phyloP scores from a whole-genome alignment of 2,888 invertebrate genomes.

The Exephanes ischioxanthus region DNA sequence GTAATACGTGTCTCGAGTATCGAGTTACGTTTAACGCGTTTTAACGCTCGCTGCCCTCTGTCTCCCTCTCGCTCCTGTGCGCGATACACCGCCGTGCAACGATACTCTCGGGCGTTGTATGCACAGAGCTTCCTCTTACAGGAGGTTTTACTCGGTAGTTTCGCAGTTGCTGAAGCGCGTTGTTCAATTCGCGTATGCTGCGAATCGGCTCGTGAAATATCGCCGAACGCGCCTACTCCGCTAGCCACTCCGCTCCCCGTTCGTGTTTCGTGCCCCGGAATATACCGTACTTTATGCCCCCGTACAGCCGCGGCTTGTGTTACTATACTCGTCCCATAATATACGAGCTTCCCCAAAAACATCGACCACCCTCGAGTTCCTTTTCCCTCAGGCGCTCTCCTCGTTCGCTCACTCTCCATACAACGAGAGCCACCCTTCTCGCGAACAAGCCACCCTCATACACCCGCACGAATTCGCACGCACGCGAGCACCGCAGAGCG shows the following conservation, averaged over 20 bases:
- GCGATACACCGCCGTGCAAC: not conserved
- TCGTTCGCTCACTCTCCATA: constrained; percentile 45
- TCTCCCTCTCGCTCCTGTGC: not conserved
- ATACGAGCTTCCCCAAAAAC: constrained; percentile 71
- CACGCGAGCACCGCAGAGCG: constrained; percentile 39
- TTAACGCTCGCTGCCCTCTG: constrained; percentile 37
- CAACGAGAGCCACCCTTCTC: constrained; percentile 43
- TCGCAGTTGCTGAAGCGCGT: not conserved
- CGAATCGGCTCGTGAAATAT: constrained; percentile 70
- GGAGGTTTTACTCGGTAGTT: constrained; percentile 17
- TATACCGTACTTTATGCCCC: constrained; percentile 12
- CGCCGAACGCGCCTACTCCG: constrained; percentile 47
- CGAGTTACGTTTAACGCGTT: constrained; percentile 63
- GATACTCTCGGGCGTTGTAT: not conserved
- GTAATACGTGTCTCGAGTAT: constrained; percentile 60
- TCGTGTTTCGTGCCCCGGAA: constrained; percentile 20
- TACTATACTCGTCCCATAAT: not conserved
- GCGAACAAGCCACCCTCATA: constrained; percentile 8
- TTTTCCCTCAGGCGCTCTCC: constrained; percentile 37
- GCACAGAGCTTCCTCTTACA: not conserved
- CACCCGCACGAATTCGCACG: constrained; percentile 54
- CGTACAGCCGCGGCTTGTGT: not conserved
- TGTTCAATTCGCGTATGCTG: constrained; percentile 53
- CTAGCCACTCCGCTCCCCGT: constrained; percentile 11
- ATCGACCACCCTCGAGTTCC: constrained; percentile 61